Base-by-base conservation (phyloP, 92 coral and sea anemone species). In the Micromussa lordhowensis region DNA sequence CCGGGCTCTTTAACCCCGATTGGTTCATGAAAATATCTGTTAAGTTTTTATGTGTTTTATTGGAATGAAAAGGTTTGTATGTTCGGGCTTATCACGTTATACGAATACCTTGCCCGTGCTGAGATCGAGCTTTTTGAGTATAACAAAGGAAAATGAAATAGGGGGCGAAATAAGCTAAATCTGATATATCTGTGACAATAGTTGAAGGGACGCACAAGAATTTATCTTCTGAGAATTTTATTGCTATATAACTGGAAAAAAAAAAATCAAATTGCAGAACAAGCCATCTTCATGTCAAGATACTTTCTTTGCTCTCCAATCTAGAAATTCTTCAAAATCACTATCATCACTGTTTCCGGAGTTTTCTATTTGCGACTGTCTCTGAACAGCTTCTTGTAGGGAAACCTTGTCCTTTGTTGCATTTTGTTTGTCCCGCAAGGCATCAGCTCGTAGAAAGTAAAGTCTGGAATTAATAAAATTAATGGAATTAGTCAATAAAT, bases 271-370 rank as follows among this genome's bases (percentile, higher is more conserved):
- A 10, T 17, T 44, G 48, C 49, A 73, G 53, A 35, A 34, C 10
- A 32, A 22, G 68, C 53, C 85, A 35, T n/a, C n/a, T 4, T 35
- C 49, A 15, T 38, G 66, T 88, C 69, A 92, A 58, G 85, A 75
- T 38, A 90, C 99, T 80, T 94, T 96, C 91, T 98, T 98, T 34
- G 99, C 99, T 72, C 99, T 93, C 99, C 99, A 98, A 81, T 98
- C 98, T 40, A 98, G 89, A 59, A 98, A 90, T 24, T 98, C 99
- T n/a, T 98, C 99, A 55, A 93, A 90, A 83, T 98, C 99, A 26
- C 94, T 96, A 77, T 96, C 96, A 69, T 94, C 98, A 30, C 96
- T 91, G 80, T 83, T 86, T 74, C 91, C 92, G 70, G 77, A 76
- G 87, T 84, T 82, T 28, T 91, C 92, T 13, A 91, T 94, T 38